Evolutionary conservation across 2,113 vertebrate species (phyloP).

Genomic region (Podilymbus podiceps): DNA sequence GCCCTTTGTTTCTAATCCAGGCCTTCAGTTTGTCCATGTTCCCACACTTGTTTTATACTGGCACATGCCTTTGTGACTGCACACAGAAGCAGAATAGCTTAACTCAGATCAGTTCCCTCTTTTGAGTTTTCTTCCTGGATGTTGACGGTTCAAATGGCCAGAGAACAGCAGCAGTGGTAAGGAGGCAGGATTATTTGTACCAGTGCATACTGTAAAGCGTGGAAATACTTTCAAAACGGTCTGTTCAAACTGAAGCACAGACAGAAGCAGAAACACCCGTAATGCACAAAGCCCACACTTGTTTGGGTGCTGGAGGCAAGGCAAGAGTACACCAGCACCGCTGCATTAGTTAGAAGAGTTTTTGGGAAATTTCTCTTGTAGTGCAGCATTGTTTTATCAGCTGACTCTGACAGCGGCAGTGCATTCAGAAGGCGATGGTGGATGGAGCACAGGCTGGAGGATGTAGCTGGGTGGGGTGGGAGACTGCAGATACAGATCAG

Average conservation of each 20-base stretch:
- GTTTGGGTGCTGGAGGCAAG: not conserved
- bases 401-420: not conserved
- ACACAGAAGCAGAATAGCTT: not conserved
- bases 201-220: not conserved
- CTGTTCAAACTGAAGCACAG: not conserved
- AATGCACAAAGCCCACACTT: not conserved
- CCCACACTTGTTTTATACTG: not conserved
- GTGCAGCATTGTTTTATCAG: not conserved
- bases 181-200: not conserved
- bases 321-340: not conserved
- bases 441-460: not conserved
- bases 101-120: not conserved
- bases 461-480: not conserved
- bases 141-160: not conserved
- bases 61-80: not conserved
- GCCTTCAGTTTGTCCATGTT: not conserved
- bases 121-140: not conserved
- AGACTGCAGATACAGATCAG: not conserved
- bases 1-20: not conserved
- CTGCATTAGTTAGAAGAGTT: not conserved
- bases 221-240: not conserved
- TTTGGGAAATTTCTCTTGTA: not conserved
- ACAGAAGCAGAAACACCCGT: not conserved
- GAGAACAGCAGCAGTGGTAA: not conserved
- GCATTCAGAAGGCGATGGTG: not conserved